phyloP scores from a whole-genome alignment of 2,888 invertebrate species.

The Drosophila yooni region DNA sequence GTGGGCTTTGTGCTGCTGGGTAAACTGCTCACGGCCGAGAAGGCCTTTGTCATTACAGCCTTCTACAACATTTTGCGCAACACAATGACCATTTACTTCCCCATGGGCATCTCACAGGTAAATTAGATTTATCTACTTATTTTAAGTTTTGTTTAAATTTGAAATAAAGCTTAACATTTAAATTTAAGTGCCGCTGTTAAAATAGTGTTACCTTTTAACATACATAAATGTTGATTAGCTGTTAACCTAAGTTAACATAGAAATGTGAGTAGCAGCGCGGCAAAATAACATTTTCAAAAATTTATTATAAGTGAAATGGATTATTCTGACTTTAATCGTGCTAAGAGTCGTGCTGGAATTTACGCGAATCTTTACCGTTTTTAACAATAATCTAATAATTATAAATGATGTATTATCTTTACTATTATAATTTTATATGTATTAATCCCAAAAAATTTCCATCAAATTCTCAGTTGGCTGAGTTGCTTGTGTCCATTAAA shows the following conservation, averaged over 20 bases:
- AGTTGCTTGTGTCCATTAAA: slow-evolving; percentile 87
- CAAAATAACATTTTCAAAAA: background rate
- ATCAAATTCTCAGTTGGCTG: slow-evolving; percentile 85
- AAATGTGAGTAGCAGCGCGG: background rate
- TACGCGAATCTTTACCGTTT: background rate
- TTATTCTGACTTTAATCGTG: no score
- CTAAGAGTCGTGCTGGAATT: background rate
- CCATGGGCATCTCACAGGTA: slow-evolving; percentile 88
- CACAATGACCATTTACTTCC: slow-evolving; percentile 95
- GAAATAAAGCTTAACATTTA: background rate
- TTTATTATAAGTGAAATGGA: accelerated
- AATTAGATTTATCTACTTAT: background rate
- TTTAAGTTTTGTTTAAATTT: background rate
- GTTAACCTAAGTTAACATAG: background rate
- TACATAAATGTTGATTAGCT: background rate
- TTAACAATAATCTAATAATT: background rate
- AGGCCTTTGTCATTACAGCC: slow-evolving; percentile 94
- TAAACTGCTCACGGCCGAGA: slow-evolving; percentile 91
- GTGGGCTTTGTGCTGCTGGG: slow-evolving; percentile 90
- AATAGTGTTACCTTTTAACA: background rate
- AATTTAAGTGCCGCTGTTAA: background rate
- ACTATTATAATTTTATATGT: background rate
- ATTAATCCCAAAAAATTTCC: background rate
- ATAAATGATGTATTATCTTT: background rate
- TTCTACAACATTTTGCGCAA: slow-evolving; percentile 94